Evolutionary conservation across 2,113 vertebrate species (phyloP), one percentile per base, ranked within the genome.

Genomic region (Lepidothrix coronata): DNA sequence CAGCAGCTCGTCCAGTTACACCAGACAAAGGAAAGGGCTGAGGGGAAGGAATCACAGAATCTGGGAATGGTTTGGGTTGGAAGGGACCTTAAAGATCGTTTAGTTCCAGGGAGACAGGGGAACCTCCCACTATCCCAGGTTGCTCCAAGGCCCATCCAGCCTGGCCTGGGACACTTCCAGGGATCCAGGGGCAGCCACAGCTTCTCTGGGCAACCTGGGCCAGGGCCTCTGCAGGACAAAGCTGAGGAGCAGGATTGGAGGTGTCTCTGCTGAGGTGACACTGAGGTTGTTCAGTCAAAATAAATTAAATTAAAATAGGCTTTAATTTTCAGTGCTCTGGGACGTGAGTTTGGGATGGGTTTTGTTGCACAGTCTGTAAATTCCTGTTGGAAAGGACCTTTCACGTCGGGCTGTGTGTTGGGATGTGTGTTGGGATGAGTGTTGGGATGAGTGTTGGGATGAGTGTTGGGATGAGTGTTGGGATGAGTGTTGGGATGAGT

Each of bases 91-190:
- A 21, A 18, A 14, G 3, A 33, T 5, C 37, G 23, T n/a, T 49
- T 30, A 2, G 2, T 52, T 4, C 44, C 35, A n/a, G 11, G 35
- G 58, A 37, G 15, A 25, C 59, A 44, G 12, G 33, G 33, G 33
- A 52, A 44, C 13, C 11, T 71, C 0, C 37, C 84, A 0, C 9
- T 3, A 0, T 6, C 6, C 54, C 85, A 52, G 63, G 31, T 0
- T 44, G 35, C 18, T 73, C 58, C 67, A 21, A 5, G 5, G 19
- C 24, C 20, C 1, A 0, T 61, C 67, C 83, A 49, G 1, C 52
- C 43, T 33, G 43, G 49, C 31, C 76, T 37, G 3, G 37, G 44
- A 1, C 68, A 30, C 19, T 58, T 0, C 13, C 76, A 81, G 35
- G 49, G 67, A 27, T 63, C 14, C 65, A 62, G 58, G 37, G 14